phyloP scores from a whole-genome alignment of 2,888 invertebrate genomes.

The Physocephala rufipes region DNA sequence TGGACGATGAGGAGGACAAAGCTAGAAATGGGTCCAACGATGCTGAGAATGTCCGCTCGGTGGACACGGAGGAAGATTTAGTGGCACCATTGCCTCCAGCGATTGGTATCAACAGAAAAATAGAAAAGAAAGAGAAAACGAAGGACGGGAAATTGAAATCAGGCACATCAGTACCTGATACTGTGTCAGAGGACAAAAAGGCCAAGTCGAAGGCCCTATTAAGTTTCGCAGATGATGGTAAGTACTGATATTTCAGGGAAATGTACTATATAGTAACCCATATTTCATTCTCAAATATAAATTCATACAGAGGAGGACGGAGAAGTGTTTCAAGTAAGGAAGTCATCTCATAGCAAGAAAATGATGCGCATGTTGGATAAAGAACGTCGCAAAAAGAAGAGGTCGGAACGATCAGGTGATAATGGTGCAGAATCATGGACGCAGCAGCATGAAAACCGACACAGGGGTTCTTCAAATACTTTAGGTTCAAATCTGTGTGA shows the following conservation, averaged over 20 bases:
- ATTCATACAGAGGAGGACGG: conserved; percentile 73
- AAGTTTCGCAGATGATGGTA: conserved; percentile 83
- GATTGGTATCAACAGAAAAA: conserved; percentile 48
- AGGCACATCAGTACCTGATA: conserved; percentile 25
- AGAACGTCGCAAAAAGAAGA: conserved; percentile 70
- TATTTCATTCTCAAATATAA: background rate
- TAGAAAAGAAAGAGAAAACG: conserved; percentile 45
- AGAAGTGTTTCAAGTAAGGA: conserved; percentile 94
- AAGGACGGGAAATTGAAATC: conserved; percentile 37
- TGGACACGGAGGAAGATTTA: conserved; percentile 56
- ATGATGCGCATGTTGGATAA: conserved; percentile 85
- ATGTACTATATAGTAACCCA: background rate
- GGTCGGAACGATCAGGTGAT: conserved; percentile 54
- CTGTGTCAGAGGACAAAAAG: conserved; percentile 64
- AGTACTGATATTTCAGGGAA: conserved; percentile 36
- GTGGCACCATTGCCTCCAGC: conserved; percentile 49
- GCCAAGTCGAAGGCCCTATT: conserved; percentile 70
- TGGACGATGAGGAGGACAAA: conserved; percentile 73
- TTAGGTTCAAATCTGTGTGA: conserved; percentile 46
- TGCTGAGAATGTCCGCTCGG: conserved; percentile 50
- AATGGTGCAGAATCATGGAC: background rate
- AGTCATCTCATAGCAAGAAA: conserved; percentile 92
- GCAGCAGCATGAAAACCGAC: conserved; percentile 40
- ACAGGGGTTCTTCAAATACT: conserved; percentile 50
- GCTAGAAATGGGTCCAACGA: conserved; percentile 58